phyloP scores from a whole-genome alignment of 2,888 invertebrate species.

The Sympetrum striolatum region DNA sequence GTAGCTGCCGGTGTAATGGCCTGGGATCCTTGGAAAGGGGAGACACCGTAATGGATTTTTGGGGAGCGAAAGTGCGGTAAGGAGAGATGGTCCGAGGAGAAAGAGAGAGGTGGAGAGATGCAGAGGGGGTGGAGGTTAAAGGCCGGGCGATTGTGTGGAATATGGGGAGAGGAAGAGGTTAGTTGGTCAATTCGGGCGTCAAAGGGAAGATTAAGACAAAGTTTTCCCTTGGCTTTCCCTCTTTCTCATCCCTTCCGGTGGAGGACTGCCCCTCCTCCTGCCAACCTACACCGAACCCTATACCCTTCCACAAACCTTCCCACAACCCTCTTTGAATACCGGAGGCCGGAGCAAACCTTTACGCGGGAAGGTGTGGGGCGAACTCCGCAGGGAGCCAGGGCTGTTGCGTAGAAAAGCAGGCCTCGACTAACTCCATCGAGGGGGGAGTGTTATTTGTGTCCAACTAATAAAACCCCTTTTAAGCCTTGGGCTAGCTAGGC shows the following conservation, averaged over 20 bases:
- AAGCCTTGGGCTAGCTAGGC: background rate
- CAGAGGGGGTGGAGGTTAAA: background rate
- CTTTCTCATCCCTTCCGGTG: background rate
- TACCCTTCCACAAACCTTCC: too few relatives aligned
- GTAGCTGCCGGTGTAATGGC: background rate
- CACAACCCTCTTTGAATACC: background rate
- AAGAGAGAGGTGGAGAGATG: background rate
- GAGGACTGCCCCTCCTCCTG: background rate
- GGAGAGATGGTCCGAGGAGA: background rate
- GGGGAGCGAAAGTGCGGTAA: background rate
- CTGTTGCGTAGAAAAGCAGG: background rate
- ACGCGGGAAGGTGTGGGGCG: background rate
- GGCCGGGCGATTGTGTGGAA: conserved; percentile 3
- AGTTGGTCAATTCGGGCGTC: conserved; percentile 22
- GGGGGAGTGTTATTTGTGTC: conserved; percentile 9
- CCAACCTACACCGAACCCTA: background rate
- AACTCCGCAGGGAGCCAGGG: background rate
- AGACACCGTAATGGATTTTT: conserved; percentile 2
- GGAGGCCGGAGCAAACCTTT: background rate
- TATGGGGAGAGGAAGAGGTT: conserved; percentile 9
- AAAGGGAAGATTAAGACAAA: conserved; percentile 40
- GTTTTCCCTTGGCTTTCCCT: background rate
- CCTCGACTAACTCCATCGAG: conserved; percentile 10
- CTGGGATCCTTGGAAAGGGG: background rate
- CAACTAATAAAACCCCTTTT: conserved; percentile 19